Conservation (phyloP, 2,888 invertebrate species). For the Bimastos eiseni region DNA sequence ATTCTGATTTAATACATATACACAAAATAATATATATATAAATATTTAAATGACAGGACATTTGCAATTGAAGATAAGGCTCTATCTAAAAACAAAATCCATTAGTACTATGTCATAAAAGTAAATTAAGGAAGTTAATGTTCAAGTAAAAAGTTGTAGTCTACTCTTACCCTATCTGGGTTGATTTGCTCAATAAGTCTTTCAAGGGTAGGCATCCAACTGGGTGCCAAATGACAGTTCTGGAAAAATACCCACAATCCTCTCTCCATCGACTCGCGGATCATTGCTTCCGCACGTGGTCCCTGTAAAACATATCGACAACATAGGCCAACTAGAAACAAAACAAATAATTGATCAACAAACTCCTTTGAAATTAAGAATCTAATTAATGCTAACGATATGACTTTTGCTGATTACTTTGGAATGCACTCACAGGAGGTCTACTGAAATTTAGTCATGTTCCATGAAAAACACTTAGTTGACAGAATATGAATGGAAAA, state of each 20-base stretch:
- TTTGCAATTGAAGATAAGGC: neutral
- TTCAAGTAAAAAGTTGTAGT: neutral
- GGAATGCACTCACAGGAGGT: too few relatives aligned
- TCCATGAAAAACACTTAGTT: too few relatives aligned
- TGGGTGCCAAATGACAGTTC: constrained; percentile 87
- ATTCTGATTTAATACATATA: too few relatives aligned
- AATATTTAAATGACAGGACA: neutral
- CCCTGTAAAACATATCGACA: constrained; percentile 64
- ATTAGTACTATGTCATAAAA: neutral
- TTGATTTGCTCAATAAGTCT: constrained; percentile 76
- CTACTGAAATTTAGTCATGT: too few relatives aligned
- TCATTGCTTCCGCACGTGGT: constrained; percentile 78
- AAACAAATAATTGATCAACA: too few relatives aligned
- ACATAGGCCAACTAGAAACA: neutral
- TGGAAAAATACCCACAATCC: constrained; percentile 88
- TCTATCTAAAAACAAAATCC: neutral
- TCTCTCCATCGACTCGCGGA: constrained; percentile 73
- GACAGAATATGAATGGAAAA: too few relatives aligned
- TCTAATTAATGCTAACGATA: too few relatives aligned
- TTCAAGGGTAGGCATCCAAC: constrained; percentile 85
- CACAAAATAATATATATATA: neutral
- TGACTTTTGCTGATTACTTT: too few relatives aligned
- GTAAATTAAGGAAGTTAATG: neutral
- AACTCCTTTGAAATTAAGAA: too few relatives aligned
- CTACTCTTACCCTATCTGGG: constrained; percentile 68